Conservation (phyloP, 1,140 invertebrate species). For the Bombus waltoni region DNA sequence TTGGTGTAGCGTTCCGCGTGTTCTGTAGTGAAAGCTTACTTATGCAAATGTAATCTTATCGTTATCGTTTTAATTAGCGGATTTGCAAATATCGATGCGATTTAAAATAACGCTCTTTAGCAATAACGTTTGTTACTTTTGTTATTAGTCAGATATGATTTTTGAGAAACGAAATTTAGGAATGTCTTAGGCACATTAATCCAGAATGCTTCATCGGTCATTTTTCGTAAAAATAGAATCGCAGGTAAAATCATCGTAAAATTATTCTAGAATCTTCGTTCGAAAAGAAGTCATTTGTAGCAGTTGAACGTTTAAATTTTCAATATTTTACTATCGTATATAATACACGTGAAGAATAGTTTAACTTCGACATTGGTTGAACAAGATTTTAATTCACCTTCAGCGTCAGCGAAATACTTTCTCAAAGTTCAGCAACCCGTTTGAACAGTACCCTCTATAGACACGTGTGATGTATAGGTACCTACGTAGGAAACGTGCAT, state of each 20-base stretch:
- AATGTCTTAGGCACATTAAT: too few species aligned
- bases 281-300: neutral
- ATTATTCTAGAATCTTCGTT: neutral
- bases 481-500: slow-evolving; percentile 19
- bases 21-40: neutral
- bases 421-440: neutral
- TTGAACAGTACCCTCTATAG: neutral
- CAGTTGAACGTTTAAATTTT: neutral
- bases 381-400: neutral
- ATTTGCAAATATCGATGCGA: too few species aligned
- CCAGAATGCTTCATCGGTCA: too few species aligned
- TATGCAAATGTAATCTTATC: neutral
- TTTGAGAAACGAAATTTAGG: too few species aligned
- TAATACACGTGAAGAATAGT: neutral
- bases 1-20: neutral
- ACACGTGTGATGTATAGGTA: slow-evolving; percentile 4
- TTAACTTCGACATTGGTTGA: neutral
- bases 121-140: neutral
- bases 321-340: too few species aligned
- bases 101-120: neutral
- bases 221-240: too few species aligned
- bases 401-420: neutral
- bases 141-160: too few species aligned
- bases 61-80: too few species aligned
- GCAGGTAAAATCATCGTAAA: too few species aligned